Percentiles rank a stretch among this genome's conserved stretches.
These are phyloP conservation scores for Apotomis capreana DNA, from an alignment of 2,888 invertebrate genomes.

Conservation along the genomic window DNA sequence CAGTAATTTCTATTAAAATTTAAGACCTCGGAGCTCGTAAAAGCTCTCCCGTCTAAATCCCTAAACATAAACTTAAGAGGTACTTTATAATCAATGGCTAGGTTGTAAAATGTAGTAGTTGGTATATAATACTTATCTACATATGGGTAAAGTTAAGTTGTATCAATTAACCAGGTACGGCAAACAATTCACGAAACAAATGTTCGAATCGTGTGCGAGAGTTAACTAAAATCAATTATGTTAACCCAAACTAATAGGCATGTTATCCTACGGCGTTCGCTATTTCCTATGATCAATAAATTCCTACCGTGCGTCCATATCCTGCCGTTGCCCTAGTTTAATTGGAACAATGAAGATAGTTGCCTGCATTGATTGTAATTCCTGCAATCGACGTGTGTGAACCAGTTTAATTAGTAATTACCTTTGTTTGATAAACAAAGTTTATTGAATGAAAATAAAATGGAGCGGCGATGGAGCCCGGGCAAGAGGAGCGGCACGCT, in stretches of 20 bases:
- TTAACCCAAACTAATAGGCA: constrained; percentile 26
- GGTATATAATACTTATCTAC: background rate
- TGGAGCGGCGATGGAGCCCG: constrained; percentile 51
- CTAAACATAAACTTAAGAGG: constrained; percentile 3
- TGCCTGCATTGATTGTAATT: constrained; percentile 62
- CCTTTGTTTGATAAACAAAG: constrained; percentile 63
- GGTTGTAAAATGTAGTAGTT: constrained; percentile 4
- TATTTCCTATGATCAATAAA: constrained; percentile 32
- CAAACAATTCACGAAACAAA: background rate
- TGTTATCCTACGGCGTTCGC: constrained; percentile 26
- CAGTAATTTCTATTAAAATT: constrained; percentile 28
- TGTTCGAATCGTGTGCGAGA: too few species aligned
- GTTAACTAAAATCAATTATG: constrained; percentile 25
- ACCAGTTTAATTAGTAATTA: constrained; percentile 73
- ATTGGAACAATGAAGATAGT: constrained; percentile 69
- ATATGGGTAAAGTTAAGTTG: background rate
- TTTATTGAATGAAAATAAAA: constrained; percentile 60
- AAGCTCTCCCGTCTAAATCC: constrained; percentile 14
- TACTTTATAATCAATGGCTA: constrained; percentile 3
- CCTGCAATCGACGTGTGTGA: constrained; percentile 68
- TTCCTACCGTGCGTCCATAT: constrained; percentile 44
- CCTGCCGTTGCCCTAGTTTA: constrained; percentile 62
- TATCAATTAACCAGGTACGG: constrained; percentile 1
- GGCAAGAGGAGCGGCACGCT: constrained; percentile 17
- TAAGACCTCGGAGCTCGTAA: constrained; percentile 21